Percentiles rank a stretch among this genome's conserved stretches.
phyloP scores from a whole-genome alignment of 1,140 invertebrate genomes.

The Cardiocondyla obscurior region DNA sequence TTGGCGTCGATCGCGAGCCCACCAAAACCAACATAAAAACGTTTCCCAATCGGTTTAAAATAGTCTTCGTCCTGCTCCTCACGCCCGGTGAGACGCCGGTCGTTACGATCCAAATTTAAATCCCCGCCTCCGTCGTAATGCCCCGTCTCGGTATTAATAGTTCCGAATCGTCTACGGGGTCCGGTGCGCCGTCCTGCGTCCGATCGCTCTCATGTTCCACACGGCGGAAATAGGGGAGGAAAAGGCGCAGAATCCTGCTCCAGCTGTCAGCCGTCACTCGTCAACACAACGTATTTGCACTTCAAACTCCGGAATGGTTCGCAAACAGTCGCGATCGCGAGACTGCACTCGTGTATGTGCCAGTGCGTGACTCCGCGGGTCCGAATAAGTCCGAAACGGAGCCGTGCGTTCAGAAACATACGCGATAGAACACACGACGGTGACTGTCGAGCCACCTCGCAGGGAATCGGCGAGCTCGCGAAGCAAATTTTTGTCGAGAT shows the following conservation, averaged over 20 bases:
- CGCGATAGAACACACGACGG: no score
- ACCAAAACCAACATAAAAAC: slow-evolving; percentile 49
- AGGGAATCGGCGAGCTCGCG: no score
- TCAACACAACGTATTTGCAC: background rate
- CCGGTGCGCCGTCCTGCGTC: background rate
- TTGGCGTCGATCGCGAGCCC: background rate
- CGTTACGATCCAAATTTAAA: slow-evolving; percentile 62
- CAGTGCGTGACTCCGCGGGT: background rate
- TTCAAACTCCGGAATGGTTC: background rate
- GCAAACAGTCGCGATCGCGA: background rate
- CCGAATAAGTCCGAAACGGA: background rate
- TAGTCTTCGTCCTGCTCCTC: slow-evolving; percentile 35
- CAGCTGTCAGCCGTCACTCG: background rate
- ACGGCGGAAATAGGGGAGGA: background rate
- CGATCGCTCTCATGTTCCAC: background rate
- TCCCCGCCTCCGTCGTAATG: slow-evolving; percentile 37
- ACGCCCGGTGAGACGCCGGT: background rate
- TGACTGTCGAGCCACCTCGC: no score
- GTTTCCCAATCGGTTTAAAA: slow-evolving; percentile 62
- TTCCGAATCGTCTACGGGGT: slow-evolving; percentile 28
- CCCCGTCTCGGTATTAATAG: slow-evolving; percentile 64
- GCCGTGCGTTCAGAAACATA: background rate
- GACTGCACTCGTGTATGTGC: background rate
- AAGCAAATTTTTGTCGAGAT: no score
- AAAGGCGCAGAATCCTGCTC: background rate